phyloP scores from a whole-genome alignment of 2,797 vertebrate species.

The Rhinichthys osculus region DNA sequence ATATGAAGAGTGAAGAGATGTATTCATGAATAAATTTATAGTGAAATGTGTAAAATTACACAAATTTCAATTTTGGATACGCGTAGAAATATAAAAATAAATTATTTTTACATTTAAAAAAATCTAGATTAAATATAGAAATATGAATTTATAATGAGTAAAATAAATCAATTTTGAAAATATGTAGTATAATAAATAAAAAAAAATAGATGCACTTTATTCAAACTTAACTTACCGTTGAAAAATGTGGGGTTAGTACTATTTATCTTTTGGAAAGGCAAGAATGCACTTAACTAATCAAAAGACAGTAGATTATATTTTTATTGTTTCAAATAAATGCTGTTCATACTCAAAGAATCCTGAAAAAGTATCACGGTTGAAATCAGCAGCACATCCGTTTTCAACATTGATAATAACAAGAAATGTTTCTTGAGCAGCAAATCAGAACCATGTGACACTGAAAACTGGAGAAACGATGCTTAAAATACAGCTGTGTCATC shows the following conservation, averaged over 20 bases:
- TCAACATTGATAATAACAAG: neutral
- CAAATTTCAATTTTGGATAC: neutral
- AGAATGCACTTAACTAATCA: neutral
- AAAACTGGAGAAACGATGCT: neutral
- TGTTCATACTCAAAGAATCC: too few species aligned
- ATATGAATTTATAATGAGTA: neutral
- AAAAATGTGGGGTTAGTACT: neutral
- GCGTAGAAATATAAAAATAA: too few species aligned
- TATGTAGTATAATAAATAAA: too few species aligned
- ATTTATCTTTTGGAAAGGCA: neutral
- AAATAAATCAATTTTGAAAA: too few species aligned
- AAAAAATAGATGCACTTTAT: too few species aligned
- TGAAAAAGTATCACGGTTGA: too few species aligned
- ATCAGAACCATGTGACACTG: neutral
- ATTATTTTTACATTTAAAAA: neutral
- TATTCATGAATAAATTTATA: neutral
- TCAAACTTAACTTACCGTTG: neutral
- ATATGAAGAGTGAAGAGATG: neutral
- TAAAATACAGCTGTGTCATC: neutral
- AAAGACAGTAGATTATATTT: too few species aligned
- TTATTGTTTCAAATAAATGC: neutral
- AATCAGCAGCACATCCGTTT: too few species aligned
- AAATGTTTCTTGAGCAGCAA: neutral
- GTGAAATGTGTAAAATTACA: neutral
- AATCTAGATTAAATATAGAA: neutral